Percentiles rank a stretch among this genome's conserved stretches.
Conservation (phyloP, 2,888 invertebrate species). For the Caenorhabditis macrosperma region DNA sequence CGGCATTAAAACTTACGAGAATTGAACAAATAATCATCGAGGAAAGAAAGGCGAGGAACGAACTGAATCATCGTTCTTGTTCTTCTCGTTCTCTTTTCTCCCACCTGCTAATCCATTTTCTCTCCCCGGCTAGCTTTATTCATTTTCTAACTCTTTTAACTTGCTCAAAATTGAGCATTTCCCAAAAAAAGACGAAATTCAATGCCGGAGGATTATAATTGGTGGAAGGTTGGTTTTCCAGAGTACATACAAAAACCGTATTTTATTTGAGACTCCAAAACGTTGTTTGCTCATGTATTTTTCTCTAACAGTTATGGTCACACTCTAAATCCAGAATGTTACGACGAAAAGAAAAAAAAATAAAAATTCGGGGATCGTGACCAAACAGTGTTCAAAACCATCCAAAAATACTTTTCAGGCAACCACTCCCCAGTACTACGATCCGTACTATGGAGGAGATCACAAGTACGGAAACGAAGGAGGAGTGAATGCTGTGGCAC, state of each 20-base stretch:
- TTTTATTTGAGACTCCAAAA: slow-evolving; percentile 11
- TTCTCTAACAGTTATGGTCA: slow-evolving; percentile 8
- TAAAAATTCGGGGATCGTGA: background rate
- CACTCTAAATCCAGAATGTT: slow-evolving; percentile 1
- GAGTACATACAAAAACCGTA: slow-evolving; percentile 13
- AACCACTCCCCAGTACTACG: slow-evolving; percentile 56
- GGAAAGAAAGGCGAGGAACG: slow-evolving; percentile 4
- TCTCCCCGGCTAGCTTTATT: background rate
- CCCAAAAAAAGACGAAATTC: too few relatives aligned
- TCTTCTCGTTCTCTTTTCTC: slow-evolving; percentile 4
- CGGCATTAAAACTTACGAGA: slow-evolving; percentile 52
- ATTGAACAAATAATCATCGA: slow-evolving; percentile 51
- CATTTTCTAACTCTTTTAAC: background rate
- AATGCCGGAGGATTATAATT: background rate
- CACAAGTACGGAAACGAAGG: slow-evolving; percentile 12
- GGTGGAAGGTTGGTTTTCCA: slow-evolving; percentile 26
- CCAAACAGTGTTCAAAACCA: background rate
- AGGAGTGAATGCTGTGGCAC: slow-evolving; percentile 56
- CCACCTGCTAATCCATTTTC: slow-evolving; percentile 10
- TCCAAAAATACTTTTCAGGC: slow-evolving; percentile 28
- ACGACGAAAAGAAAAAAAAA: background rate
- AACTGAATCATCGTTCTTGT: slow-evolving; percentile 36
- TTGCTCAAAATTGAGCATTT: background rate
- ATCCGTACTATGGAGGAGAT: slow-evolving; percentile 52
- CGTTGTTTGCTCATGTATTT: slow-evolving; percentile 8